Conservation (phyloP, 2,888 invertebrate species). For the Microplitis manilae region DNA sequence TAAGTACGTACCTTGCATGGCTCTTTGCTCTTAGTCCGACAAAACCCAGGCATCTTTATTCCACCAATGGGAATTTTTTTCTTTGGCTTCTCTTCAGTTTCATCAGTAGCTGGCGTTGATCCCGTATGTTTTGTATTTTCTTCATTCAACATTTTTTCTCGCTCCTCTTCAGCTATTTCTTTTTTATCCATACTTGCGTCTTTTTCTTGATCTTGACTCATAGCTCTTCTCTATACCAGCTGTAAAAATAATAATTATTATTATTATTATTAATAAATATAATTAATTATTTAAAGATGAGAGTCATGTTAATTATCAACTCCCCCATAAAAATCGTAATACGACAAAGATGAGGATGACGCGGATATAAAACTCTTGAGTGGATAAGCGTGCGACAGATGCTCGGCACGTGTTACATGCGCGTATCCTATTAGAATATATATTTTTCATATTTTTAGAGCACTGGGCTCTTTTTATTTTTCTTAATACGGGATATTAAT, state of each 20-base stretch:
- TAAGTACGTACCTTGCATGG: constrained; percentile 77
- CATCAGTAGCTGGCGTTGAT: constrained; percentile 70
- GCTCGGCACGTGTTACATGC: constrained; percentile 49
- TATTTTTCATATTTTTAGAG: not conserved
- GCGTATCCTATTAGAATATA: constrained; percentile 39
- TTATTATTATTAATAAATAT: not conserved
- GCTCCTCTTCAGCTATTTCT: constrained; percentile 72
- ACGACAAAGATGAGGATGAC: not conserved
- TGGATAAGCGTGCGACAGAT: constrained; percentile 46
- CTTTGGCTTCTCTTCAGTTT: constrained; percentile 73
- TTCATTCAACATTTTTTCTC: constrained; percentile 78
- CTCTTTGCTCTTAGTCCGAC: constrained; percentile 83
- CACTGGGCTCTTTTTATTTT: not conserved
- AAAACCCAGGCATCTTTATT: constrained; percentile 91
- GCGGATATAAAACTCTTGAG: constrained; percentile 13
- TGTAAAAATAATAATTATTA: constrained; percentile 33
- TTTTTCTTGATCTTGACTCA: constrained; percentile 59
- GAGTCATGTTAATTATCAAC: not conserved
- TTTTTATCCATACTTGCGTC: constrained; percentile 68
- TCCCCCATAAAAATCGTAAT: not conserved
- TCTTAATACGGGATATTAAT: not conserved
- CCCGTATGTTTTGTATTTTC: constrained; percentile 76
- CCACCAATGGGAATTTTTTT: constrained; percentile 90
- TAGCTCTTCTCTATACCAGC: constrained; percentile 41
- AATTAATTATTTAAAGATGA: not conserved